Evolutionary conservation across 2,113 vertebrate species (phyloP).

Genomic region (Phaethornis superciliosus): DNA sequence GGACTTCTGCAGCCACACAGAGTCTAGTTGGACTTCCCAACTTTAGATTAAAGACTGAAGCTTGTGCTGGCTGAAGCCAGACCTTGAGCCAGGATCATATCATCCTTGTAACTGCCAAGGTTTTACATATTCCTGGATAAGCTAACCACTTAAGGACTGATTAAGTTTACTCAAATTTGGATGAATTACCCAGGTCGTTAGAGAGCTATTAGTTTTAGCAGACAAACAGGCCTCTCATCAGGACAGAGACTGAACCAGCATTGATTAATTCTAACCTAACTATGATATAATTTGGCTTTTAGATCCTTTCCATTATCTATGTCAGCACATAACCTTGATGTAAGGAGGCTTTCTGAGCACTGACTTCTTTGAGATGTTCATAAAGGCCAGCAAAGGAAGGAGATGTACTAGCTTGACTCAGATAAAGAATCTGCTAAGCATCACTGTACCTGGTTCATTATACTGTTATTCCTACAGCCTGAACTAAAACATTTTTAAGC

Average conservation of each 20-base stretch:
- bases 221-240: neutral
- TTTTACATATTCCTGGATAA: neutral
- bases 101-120: neutral
- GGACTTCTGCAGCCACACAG: neutral
- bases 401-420: neutral
- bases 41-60: neutral
- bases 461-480: neutral
- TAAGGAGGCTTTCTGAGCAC: neutral
- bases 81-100: neutral
- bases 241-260: neutral
- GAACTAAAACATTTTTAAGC: neutral
- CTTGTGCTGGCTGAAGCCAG: neutral
- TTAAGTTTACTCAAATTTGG: neutral
- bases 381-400: neutral
- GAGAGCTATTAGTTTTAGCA: neutral
- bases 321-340: neutral
- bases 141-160: neutral
- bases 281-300: neutral
- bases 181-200: neutral
- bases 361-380: neutral
- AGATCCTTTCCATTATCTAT: neutral
- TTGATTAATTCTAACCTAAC: neutral
- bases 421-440: neutral
- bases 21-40: neutral
- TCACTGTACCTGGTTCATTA: neutral